These are phyloP conservation scores for Papilio protenor DNA, from an alignment of 2,888 invertebrate genomes.

Conservation along the genomic window DNA sequence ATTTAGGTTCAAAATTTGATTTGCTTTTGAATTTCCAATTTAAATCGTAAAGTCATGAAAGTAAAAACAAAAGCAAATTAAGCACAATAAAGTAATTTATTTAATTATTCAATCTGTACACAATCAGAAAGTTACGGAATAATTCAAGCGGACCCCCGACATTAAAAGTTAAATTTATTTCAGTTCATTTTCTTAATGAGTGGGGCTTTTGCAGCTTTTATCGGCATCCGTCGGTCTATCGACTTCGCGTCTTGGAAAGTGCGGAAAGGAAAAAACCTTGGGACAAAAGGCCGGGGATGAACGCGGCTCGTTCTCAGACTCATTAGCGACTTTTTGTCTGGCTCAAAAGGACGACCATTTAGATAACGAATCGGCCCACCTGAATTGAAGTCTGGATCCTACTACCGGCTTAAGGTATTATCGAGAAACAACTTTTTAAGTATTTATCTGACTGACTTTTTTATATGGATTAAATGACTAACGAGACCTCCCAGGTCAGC, in stretches of 20 bases:
- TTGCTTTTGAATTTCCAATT: not conserved
- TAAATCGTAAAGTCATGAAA: not conserved
- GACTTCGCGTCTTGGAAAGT: constrained; percentile 37
- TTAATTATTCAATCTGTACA: constrained; percentile 30
- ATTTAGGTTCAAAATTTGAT: not conserved
- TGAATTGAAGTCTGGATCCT: constrained; percentile 23
- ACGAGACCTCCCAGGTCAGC: no score
- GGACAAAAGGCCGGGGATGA: constrained; percentile 40
- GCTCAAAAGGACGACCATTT: constrained; percentile 33
- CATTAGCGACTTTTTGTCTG: constrained; percentile 42
- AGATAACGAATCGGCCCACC: constrained; percentile 37
- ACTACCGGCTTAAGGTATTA: constrained; percentile 23
- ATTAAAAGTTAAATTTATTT: constrained; percentile 35
- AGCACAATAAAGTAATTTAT: constrained; percentile 20
- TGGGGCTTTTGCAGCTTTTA: constrained; percentile 38
- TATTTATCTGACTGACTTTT: not conserved
- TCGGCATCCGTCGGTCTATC: constrained; percentile 40
- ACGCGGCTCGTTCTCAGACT: constrained; percentile 34
- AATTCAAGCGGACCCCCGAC: constrained; percentile 38
- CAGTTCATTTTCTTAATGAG: constrained; percentile 41
- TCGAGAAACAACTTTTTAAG: not conserved
- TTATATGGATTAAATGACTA: no score
- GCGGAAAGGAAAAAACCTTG: constrained; percentile 33
- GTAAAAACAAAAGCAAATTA: constrained; percentile 24
- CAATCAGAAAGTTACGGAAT: constrained; percentile 29